A percentile compares a stretch with the other conserved stretches of the same genome.
Conservation (phyloP, 2,113 vertebrate species). For the Scatophagus argus region DNA sequence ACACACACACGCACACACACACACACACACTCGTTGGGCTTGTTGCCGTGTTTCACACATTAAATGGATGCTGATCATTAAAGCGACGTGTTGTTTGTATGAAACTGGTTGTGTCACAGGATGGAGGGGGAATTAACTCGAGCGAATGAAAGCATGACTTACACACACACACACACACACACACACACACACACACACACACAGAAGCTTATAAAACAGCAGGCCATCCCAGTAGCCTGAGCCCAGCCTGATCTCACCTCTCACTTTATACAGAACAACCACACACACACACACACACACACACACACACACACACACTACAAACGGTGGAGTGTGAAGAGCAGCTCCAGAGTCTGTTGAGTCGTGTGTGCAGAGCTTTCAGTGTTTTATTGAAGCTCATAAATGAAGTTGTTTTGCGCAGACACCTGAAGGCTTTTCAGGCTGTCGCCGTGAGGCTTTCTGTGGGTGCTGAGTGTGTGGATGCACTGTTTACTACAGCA, state of each 20-base stretch:
- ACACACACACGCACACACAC: conserved; percentile 7
- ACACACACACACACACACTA: conserved; percentile 9
- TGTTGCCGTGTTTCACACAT: conserved; percentile 18
- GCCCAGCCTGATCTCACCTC: conserved; percentile 41
- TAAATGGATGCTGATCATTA: not conserved
- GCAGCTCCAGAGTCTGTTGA: not conserved
- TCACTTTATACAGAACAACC: not conserved
- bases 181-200: conserved; percentile 29
- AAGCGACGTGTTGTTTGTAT: conserved; percentile 3
- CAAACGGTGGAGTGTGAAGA: not conserved
- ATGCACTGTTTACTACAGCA: too few species aligned
- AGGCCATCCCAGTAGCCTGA: conserved; percentile 22
- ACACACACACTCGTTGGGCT: not conserved
- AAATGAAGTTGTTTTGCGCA: not conserved
- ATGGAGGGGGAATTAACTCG: not conserved
- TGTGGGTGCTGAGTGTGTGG: too few species aligned
- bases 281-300: not conserved
- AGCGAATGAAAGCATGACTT: not conserved
- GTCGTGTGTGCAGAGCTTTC: not conserved
- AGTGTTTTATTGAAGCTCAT: conserved; percentile 3
- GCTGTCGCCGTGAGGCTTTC: too few species aligned
- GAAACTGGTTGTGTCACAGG: not conserved
- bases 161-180: conserved; percentile 3
- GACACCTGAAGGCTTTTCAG: not conserved
- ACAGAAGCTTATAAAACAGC: conserved; percentile 38